These are phyloP conservation scores for Drosophila lowei DNA, from an alignment of 1,140 invertebrate species.

Conservation along the genomic window DNA sequence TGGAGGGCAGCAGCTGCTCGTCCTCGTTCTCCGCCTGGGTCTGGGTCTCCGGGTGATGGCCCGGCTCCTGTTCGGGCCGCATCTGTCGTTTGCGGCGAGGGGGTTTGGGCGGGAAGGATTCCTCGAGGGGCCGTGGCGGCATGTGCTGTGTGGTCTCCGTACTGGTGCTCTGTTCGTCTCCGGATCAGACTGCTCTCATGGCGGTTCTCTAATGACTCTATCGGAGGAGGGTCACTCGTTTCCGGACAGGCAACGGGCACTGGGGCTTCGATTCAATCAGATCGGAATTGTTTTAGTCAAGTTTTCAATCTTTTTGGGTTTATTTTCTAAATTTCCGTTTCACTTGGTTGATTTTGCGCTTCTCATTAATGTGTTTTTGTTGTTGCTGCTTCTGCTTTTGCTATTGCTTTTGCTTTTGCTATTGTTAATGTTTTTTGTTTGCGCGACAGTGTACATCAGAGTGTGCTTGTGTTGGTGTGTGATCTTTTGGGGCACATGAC, in stretches of 20 bases:
- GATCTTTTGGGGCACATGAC: conserved; percentile 53
- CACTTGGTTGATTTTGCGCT: conserved; percentile 49
- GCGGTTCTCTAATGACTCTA: background rate
- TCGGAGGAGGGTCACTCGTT: no score
- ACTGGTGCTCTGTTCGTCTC: no score
- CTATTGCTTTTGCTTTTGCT: no score
- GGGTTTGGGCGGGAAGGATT: conserved; percentile 53
- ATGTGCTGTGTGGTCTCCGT: conserved; percentile 38
- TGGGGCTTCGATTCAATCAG: no score
- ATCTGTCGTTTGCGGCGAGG: conserved; percentile 38
- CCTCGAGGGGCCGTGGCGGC: conserved; percentile 45
- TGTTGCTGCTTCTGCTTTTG: background rate
- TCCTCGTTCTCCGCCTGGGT: conserved; percentile 28
- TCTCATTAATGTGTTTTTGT: conserved; percentile 32
- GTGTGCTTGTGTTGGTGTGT: background rate
- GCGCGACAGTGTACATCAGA: no score
- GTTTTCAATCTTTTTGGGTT: conserved; percentile 24
- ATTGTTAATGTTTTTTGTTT: conserved; percentile 23
- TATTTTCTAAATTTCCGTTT: conserved; percentile 48
- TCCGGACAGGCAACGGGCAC: no score
- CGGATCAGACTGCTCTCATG: no score
- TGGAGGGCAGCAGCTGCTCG: conserved; percentile 43
- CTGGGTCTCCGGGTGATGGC: conserved; percentile 9
- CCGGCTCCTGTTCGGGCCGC: conserved; percentile 16
- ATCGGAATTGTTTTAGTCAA: conserved; percentile 1